Evolutionary conservation across 2,888 invertebrate genomes (phyloP).

Genomic region (Metacarcinus magister): DNA sequence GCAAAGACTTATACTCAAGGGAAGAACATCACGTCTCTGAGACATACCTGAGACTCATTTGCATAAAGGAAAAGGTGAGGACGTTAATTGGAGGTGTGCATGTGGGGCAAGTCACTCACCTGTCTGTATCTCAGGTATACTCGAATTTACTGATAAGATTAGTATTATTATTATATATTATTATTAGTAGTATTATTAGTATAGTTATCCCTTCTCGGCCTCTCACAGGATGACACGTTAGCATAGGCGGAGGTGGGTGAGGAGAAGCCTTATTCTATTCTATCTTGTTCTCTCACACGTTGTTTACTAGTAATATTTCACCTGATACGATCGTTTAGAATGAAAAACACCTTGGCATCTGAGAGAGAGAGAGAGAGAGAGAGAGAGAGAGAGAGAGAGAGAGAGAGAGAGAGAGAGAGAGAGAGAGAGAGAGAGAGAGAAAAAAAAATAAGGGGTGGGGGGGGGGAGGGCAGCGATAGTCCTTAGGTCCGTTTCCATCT

Average conservation of each 20-base stretch:
- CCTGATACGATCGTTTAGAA: too few relatives aligned
- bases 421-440: constrained; percentile 48
- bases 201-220: too few relatives aligned
- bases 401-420: constrained; percentile 48
- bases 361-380: not conserved
- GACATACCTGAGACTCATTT: not conserved
- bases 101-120: not conserved
- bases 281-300: too few relatives aligned
- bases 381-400: not conserved
- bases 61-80: not conserved
- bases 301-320: too few relatives aligned
- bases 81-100: constrained; percentile 17
- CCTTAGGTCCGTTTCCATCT: not conserved
- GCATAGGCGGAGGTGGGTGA: too few relatives aligned
- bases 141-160: not conserved
- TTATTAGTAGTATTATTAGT: too few relatives aligned
- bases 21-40: not conserved
- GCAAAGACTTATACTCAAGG: not conserved
- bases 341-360: too few relatives aligned
- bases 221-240: too few relatives aligned
- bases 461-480: not conserved
- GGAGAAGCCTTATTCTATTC: too few relatives aligned
- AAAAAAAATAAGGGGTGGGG: not conserved
- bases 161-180: too few relatives aligned
- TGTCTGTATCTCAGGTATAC: not conserved